Conservation (phyloP, 1,140 invertebrate species). For the Leptinotarsa texana region DNA sequence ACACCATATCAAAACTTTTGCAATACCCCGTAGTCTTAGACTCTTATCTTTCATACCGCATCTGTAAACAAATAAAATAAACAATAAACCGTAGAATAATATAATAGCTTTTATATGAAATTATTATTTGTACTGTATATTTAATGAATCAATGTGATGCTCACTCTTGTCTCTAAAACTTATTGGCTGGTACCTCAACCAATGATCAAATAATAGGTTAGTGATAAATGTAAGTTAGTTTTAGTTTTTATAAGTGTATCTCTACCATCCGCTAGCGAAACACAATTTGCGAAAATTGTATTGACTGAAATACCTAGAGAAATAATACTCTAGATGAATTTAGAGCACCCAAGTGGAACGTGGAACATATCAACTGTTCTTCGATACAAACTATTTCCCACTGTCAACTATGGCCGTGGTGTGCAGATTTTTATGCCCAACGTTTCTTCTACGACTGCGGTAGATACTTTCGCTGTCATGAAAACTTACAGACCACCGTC, state of each 20-base stretch:
- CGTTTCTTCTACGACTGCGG: too few relatives aligned
- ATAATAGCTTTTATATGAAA: slow-evolving; percentile 35
- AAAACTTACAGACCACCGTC: too few relatives aligned
- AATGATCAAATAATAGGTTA: slow-evolving; percentile 21
- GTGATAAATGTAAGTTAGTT: slow-evolving; percentile 23
- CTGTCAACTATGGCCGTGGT: too few relatives aligned
- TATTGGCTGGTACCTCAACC: slow-evolving; percentile 14
- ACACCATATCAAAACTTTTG: slow-evolving; percentile 15
- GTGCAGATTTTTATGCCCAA: too few relatives aligned
- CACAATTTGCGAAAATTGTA: background rate
- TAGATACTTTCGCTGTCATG: too few relatives aligned
- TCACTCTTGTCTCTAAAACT: slow-evolving; percentile 28
- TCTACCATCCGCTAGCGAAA: background rate
- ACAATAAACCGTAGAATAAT: slow-evolving; percentile 25
- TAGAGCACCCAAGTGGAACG: too few relatives aligned
- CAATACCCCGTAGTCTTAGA: background rate
- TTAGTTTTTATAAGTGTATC: slow-evolving; percentile 20
- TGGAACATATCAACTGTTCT: too few relatives aligned
- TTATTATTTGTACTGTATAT: slow-evolving; percentile 28
- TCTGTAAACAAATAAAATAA: slow-evolving; percentile 20
- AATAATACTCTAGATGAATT: background rate
- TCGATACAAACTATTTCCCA: too few relatives aligned
- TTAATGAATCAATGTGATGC: slow-evolving; percentile 32
- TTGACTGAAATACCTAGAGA: background rate
- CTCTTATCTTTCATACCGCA: background rate